A percentile compares a stretch with the other conserved stretches of the same genome.
These are phyloP conservation scores for Condylura cristata DNA, from an alignment of 2,113 vertebrate species.

Conservation along the genomic window DNA sequence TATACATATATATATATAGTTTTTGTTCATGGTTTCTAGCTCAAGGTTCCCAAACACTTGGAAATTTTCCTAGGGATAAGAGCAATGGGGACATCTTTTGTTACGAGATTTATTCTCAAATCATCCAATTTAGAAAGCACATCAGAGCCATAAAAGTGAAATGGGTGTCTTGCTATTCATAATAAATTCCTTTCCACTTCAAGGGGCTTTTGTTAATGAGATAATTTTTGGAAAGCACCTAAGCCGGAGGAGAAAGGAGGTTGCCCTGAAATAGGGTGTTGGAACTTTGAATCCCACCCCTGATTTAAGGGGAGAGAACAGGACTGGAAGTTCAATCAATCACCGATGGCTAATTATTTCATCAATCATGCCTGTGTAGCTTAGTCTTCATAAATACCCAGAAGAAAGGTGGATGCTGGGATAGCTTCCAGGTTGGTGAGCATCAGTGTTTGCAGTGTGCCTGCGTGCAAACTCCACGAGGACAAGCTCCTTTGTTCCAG, in stretches of 20 bases:
- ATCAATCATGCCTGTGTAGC: background rate
- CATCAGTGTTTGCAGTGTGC: background rate
- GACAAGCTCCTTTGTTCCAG: background rate
- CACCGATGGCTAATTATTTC: background rate
- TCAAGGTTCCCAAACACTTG: background rate
- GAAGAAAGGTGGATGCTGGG: background rate
- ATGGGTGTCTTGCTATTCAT: background rate
- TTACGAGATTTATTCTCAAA: background rate
- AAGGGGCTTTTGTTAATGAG: background rate
- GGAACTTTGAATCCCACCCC: background rate
- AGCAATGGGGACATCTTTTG: constrained; percentile 2
- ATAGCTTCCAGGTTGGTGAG: background rate
- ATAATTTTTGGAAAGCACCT: background rate
- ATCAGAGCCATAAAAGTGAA: background rate
- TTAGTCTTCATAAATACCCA: background rate
- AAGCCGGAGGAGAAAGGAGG: background rate
- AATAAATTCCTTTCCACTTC: background rate
- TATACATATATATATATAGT: background rate
- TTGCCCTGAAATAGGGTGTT: background rate
- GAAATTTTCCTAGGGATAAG: background rate
- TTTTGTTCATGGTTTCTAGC: background rate
- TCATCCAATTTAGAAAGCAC: background rate
- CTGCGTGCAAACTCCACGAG: background rate
- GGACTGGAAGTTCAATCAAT: background rate
- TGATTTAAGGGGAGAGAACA: background rate